These are phyloP conservation scores for Notodonta dromedarius DNA, from an alignment of 2,888 invertebrate species.

Conservation along the genomic window DNA sequence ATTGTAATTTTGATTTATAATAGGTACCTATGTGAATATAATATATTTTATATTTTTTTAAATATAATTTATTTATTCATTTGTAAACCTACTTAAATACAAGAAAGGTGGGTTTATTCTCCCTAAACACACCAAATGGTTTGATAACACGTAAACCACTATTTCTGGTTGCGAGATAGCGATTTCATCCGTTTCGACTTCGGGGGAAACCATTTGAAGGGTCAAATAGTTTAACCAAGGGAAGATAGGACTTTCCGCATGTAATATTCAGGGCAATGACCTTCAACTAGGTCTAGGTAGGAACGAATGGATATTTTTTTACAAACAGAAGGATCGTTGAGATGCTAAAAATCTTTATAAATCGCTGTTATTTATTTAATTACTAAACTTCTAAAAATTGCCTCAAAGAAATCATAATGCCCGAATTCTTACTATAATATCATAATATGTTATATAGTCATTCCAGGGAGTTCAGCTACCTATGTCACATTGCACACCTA, in stretches of 20 bases:
- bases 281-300: constrained; percentile 11
- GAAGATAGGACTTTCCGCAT: constrained; percentile 18
- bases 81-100: neutral
- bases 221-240: constrained; percentile 26
- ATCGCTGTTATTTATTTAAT: too few relatives aligned
- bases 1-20: too few relatives aligned
- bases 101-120: neutral
- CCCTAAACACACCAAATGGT: constrained; percentile 14
- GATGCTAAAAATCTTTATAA: too few relatives aligned
- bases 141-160: constrained; percentile 22
- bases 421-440: too few relatives aligned
- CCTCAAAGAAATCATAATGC: too few relatives aligned
- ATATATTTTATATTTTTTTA: too few relatives aligned
- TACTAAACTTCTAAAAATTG: too few relatives aligned
- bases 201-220: constrained; percentile 31
- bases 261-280: constrained; percentile 31
- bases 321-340: neutral
- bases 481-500: too few relatives aligned
- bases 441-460: too few relatives aligned
- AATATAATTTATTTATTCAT: too few relatives aligned
- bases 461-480: too few relatives aligned
- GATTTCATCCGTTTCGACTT: constrained; percentile 18
- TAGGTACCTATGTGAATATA: too few relatives aligned
- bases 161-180: constrained; percentile 18
- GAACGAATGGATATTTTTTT: neutral